A percentile compares a stretch with the other conserved stretches of the same genome.
phyloP scores from a whole-genome alignment of 2,888 invertebrate species.

The Epinotia bilunana region DNA sequence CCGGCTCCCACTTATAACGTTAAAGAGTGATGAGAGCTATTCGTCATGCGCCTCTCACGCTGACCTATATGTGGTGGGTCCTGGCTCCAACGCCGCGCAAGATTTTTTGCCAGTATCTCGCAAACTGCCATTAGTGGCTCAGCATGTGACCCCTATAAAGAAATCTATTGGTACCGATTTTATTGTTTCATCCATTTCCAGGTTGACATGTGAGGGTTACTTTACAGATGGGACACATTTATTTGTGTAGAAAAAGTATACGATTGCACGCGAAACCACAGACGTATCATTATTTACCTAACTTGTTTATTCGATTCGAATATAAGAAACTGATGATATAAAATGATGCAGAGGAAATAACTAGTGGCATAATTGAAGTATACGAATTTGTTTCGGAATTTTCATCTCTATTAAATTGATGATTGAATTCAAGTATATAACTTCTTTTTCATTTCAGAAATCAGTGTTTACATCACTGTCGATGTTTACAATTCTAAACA shows the following conservation, averaged over 20 bases:
- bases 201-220: slow-evolving; percentile 28
- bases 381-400: neutral
- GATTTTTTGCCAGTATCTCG: slow-evolving; percentile 60
- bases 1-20: slow-evolving; percentile 61
- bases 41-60: slow-evolving; percentile 74
- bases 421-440: neutral
- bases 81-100: slow-evolving; percentile 48
- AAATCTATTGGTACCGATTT: slow-evolving; percentile 66
- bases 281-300: neutral
- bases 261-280: slow-evolving; percentile 5
- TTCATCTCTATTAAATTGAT: neutral
- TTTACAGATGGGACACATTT: slow-evolving; percentile 1
- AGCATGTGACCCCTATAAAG: slow-evolving; percentile 60
- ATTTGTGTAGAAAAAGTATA: neutral
- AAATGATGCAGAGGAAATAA: neutral
- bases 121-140: slow-evolving; percentile 58
- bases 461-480: neutral
- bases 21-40: slow-evolving; percentile 75
- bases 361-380: neutral
- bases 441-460: neutral
- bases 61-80: slow-evolving; percentile 72
- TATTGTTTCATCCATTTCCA: slow-evolving; percentile 65
- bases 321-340: neutral
- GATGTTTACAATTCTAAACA: slow-evolving; percentile 24
- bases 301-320: neutral